These are phyloP conservation scores for Acanthosepion pharaonis DNA, from an alignment of 2,888 invertebrate species.

Conservation along the genomic window DNA sequence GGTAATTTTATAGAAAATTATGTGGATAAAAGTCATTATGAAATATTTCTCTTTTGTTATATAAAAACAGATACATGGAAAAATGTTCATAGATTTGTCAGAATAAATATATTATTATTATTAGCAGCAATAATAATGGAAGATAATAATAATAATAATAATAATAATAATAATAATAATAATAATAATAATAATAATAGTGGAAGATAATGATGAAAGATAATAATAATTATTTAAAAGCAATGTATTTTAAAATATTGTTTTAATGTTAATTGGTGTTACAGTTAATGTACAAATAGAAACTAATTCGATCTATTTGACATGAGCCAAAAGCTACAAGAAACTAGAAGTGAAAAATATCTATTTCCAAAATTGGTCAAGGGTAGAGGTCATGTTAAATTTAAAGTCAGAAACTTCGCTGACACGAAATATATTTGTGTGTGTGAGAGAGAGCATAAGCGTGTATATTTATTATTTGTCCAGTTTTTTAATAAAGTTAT, in stretches of 20 bases:
- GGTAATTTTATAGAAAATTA: no score
- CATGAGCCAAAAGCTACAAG: background rate
- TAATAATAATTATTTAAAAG: no score
- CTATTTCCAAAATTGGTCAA: conserved; percentile 4
- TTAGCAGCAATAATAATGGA: no score
- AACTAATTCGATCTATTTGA: background rate
- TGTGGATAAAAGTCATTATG: no score
- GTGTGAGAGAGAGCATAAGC: background rate
- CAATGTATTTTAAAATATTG: no score
- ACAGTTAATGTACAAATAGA: background rate
- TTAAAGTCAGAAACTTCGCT: background rate
- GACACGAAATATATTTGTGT: background rate
- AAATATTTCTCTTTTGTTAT: no score
- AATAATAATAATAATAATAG: no score
- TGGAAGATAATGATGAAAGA: no score
- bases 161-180: no score
- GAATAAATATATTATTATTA: background rate
- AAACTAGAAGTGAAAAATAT: background rate
- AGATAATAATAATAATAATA: no score
- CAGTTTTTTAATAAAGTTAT: background rate
- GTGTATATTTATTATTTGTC: background rate
- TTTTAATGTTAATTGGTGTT: no score
- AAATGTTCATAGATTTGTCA: background rate
- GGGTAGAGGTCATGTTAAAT: background rate
- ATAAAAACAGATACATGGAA: no score